phyloP scores from a whole-genome alignment of 2,113 vertebrate genomes.

The Crotalus helleri region DNA sequence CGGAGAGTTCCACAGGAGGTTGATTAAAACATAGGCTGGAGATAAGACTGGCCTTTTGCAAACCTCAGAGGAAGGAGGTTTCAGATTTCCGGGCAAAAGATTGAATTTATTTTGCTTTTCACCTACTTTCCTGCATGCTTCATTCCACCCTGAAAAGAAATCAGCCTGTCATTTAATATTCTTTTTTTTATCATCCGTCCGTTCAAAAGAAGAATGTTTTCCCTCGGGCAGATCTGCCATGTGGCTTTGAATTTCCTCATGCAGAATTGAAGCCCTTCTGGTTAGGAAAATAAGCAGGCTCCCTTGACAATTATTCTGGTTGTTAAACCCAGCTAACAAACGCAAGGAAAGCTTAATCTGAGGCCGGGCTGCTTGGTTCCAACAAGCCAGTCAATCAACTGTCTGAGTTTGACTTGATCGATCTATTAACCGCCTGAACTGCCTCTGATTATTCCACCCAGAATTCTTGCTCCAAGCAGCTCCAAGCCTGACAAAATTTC shows the following conservation, averaged over 20 bases:
- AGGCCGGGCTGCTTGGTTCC: neutral
- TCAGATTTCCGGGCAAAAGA: neutral
- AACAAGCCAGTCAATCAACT: neutral
- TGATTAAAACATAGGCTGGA: neutral
- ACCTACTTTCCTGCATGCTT: neutral
- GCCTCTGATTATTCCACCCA: neutral
- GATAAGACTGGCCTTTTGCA: neutral
- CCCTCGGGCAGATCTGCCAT: neutral
- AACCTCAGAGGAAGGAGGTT: neutral
- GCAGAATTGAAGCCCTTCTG: neutral
- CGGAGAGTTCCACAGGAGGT: neutral
- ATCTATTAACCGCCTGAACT: neutral
- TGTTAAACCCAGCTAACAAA: neutral
- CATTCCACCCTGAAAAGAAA: neutral
- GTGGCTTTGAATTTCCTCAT: neutral
- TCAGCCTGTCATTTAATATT: neutral
- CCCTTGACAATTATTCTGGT: neutral
- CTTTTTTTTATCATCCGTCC: neutral
- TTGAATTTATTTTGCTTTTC: neutral
- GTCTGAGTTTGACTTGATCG: neutral
- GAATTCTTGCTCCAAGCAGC: neutral
- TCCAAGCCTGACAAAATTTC: neutral
- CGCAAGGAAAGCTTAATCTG: neutral
- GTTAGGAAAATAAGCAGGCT: neutral
- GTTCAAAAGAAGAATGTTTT: neutral